A percentile compares a stretch with the other conserved stretches of the same genome.
Evolutionary conservation across 2,797 vertebrate species (phyloP).

Genomic region (Clarias laeviceps): DNA sequence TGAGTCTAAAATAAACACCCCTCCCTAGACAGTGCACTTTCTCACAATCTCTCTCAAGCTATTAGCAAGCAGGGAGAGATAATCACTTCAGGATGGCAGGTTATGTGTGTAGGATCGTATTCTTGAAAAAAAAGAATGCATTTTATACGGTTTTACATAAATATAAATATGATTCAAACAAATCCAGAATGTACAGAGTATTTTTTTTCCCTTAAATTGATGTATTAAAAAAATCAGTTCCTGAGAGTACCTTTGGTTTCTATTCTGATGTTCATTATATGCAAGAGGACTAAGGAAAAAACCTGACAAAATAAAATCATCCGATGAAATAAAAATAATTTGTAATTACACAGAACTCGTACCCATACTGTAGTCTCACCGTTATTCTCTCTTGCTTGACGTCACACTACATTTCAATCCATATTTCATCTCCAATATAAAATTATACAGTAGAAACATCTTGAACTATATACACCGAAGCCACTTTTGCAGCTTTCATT

Average conservation of each 20-base stretch:
- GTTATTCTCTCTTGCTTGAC: not conserved
- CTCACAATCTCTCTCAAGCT: conserved; percentile 24
- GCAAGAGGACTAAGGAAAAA: conserved; percentile 29
- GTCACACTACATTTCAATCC: not conserved
- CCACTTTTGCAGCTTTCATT: not conserved
- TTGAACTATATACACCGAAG: not conserved
- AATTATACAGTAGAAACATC: not conserved
- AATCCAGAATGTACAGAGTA: conserved; percentile 25
- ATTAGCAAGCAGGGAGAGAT: not conserved
- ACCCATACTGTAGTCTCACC: not conserved
- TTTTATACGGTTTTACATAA: conserved; percentile 40
- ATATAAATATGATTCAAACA: conserved; percentile 52
- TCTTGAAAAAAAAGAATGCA: not conserved
- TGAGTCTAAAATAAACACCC: conserved; percentile 46
- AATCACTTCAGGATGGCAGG: not conserved
- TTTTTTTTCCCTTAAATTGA: conserved; percentile 10
- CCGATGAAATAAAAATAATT: too few species aligned
- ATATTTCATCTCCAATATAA: not conserved
- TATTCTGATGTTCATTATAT: conserved; percentile 34
- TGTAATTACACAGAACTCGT: conserved; percentile 35
- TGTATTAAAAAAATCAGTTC: conserved; percentile 49
- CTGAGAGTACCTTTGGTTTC: conserved; percentile 47
- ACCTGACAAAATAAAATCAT: conserved; percentile 12
- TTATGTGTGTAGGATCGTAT: not conserved
- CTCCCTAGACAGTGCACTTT: conserved; percentile 8